phyloP scores from a whole-genome alignment of 2,888 invertebrate species.

The Poecilobothrus nobilitatus region DNA sequence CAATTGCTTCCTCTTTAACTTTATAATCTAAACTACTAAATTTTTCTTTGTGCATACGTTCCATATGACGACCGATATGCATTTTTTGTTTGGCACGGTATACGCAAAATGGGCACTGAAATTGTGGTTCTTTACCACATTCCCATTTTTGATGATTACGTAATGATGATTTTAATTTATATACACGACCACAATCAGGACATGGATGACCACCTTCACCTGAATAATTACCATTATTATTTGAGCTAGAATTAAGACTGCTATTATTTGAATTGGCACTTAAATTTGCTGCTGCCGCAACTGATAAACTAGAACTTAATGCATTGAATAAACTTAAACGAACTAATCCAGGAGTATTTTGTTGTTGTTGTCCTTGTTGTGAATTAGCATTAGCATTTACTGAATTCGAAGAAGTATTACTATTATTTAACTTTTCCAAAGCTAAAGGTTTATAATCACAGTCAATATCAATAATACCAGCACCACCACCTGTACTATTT shows the following conservation, averaged over 20 bases:
- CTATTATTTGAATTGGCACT: conserved; percentile 5
- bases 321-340: conserved; percentile 18
- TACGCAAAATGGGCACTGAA: conserved; percentile 74
- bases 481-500: conserved; percentile 23
- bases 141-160: conserved; percentile 80
- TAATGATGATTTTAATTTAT: conserved; percentile 77
- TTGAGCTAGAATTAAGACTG: conserved; percentile 18
- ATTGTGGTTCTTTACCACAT: conserved; percentile 76
- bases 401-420: conserved; percentile 32
- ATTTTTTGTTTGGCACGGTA: conserved; percentile 77
- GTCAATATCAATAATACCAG: conserved; percentile 22
- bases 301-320: conserved; percentile 31
- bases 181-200: conserved; percentile 73
- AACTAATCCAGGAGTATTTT: conserved; percentile 42
- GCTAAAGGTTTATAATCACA: conserved; percentile 22
- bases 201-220: conserved; percentile 58
- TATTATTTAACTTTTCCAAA: conserved; percentile 32
- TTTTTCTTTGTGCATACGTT: conserved; percentile 67
- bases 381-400: conserved; percentile 32
- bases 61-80: conserved; percentile 76
- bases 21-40: conserved; percentile 44
- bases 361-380: conserved; percentile 37
- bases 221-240: conserved; percentile 28
- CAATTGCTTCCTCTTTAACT: conserved; percentile 16
- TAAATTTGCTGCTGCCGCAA: conserved; percentile 27